Evolutionary conservation across 2,888 invertebrate genomes (phyloP), one percentile per base, ranked within the genome.

Genomic region (Eupeodes luniger): DNA sequence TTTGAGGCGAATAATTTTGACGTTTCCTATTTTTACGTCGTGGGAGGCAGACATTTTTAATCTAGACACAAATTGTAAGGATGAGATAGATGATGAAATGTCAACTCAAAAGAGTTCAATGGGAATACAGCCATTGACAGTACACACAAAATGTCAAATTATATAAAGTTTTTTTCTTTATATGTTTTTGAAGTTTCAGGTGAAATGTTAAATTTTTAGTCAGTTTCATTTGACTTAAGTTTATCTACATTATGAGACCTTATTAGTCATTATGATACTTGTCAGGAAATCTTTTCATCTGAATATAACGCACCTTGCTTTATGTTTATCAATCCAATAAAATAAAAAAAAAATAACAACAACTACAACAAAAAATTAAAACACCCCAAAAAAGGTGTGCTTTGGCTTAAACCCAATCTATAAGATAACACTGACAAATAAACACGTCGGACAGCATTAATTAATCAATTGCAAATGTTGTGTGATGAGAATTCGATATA

Each of bases 401-500:
- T 85, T 19, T 69, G 84, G 34, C 76, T 72, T 79, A 19, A 55
- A 70, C 51, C 62, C 61, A 76, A 76, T 75, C 59, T 62, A 80
- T 59, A 72, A 57, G 72, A 34, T 72, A 72, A 74, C 80, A 49
- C 75, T 78, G 78, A 76, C 74, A 81, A 81, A 78, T 78, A 78
- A 85, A 85, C 85, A 78, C 85, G 81, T 81, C 78, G 74, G 72
- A 55, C 77, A 80, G 75, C 81, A 81, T 88, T 88, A 88, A 88
- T 88, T 88, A 85, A 88, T 88, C 88, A 78, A 70, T 70, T 81
- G 81, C 40, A 62, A 88, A 81, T 59, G 19, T 10, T 55, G 55
- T 86, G 88, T 81, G 88, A 88, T 78, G 36, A 64, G 85, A 85
- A 88, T 88, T 77, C 70, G 75, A 78, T 85, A 88, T 83, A 76